These are phyloP conservation scores for Sycobia sp. DNA, from an alignment of 1,140 invertebrate species.

Conservation along the genomic window DNA sequence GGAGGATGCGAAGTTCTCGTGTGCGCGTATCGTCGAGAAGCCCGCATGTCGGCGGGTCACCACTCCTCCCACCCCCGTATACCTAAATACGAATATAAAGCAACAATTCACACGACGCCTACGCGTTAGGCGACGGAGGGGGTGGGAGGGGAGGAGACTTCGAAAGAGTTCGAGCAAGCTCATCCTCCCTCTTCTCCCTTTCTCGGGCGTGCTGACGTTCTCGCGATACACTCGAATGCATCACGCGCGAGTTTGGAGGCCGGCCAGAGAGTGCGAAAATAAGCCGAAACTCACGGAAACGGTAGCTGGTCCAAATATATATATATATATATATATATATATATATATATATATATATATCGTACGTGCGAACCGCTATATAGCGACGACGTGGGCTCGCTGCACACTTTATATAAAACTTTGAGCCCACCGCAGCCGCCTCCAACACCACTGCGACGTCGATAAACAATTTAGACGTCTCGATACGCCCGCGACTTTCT, in stretches of 20 bases:
- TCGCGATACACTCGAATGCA: slow-evolving; percentile 16
- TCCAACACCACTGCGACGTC: slow-evolving; percentile 3
- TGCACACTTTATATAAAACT: slow-evolving; percentile 26
- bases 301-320: background rate
- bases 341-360: background rate
- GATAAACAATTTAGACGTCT: slow-evolving; percentile 29
- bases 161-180: background rate
- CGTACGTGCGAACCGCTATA: too few species aligned
- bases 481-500: background rate
- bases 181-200: background rate
- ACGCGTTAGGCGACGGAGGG: background rate
- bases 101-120: slow-evolving; percentile 9
- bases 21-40: too few species aligned
- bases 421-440: background rate
- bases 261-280: slow-evolving; percentile 23
- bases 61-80: too few species aligned
- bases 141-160: background rate
- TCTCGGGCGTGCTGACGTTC: slow-evolving; percentile 9
- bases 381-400: background rate
- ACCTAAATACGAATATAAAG: slow-evolving; percentile 15
- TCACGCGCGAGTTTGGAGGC: slow-evolving; percentile 8
- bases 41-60: too few species aligned
- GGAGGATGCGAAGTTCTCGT: too few species aligned
- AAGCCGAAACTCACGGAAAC: slow-evolving; percentile 28
- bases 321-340: background rate